A percentile compares a stretch with the other conserved stretches of the same genome.
Conservation (phyloP, 2,113 vertebrate genomes). For the Ceyx cyanopectus region DNA sequence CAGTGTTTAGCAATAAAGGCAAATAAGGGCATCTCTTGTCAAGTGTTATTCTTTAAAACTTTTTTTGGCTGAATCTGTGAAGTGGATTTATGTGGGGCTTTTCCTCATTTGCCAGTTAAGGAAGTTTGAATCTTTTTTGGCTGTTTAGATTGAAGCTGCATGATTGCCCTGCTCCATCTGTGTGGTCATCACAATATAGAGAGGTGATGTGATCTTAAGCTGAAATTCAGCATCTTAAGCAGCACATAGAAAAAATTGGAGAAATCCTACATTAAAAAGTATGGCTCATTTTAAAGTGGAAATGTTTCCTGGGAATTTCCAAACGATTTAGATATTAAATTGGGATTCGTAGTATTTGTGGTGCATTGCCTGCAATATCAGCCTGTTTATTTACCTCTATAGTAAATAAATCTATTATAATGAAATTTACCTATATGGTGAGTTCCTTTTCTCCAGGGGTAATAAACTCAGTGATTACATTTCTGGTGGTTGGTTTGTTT, state of each 20-base stretch:
- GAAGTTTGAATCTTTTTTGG: slow-evolving; percentile 14
- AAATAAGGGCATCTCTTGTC: slow-evolving; percentile 8
- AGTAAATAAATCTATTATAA: neutral
- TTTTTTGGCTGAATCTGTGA: neutral
- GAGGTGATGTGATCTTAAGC: slow-evolving; percentile 6
- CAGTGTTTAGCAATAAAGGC: slow-evolving; percentile 2
- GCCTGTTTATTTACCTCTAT: neutral
- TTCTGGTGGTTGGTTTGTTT: neutral
- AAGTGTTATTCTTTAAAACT: neutral
- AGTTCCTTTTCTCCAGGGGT: neutral
- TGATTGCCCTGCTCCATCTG: slow-evolving; percentile 38
- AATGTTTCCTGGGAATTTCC: neutral
- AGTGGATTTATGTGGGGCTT: slow-evolving; percentile 1
- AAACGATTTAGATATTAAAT: neutral
- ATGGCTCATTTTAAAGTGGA: neutral
- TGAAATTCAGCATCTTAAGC: slow-evolving; percentile 13
- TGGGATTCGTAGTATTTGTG: neutral
- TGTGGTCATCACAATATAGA: neutral
- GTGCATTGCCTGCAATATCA: neutral
- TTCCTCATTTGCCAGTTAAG: neutral
- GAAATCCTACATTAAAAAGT: neutral
- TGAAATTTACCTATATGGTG: neutral
- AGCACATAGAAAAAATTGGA: neutral
- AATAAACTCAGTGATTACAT: neutral
- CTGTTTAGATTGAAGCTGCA: neutral